These are phyloP conservation scores for Atrichornis clamosus DNA, from an alignment of 2,113 vertebrate species.

Conservation along the genomic window DNA sequence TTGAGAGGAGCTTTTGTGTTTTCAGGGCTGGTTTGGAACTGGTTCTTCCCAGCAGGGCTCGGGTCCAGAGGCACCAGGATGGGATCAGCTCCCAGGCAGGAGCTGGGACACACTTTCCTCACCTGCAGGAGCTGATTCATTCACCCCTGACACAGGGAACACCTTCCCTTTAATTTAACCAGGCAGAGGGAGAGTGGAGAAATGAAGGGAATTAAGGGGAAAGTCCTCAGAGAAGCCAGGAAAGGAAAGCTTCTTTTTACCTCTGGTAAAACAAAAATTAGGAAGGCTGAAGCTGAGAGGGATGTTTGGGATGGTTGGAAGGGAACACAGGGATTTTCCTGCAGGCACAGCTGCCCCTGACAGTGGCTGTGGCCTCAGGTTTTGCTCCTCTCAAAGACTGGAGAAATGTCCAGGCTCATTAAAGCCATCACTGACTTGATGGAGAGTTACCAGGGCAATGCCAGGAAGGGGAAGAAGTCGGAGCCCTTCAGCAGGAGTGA, in stretches of 20 bases:
- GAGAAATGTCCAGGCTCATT: conserved; percentile 34
- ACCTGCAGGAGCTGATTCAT: background rate
- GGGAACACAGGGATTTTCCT: fast-evolving
- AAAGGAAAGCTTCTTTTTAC: background rate
- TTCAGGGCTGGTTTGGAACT: fast-evolving
- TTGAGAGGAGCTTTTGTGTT: background rate
- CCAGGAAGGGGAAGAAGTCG: background rate
- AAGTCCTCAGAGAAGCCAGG: background rate
- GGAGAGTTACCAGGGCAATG: background rate
- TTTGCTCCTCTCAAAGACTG: background rate
- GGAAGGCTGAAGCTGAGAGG: background rate
- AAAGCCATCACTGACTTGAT: conserved; percentile 54
- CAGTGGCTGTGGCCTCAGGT: background rate
- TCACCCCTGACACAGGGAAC: background rate
- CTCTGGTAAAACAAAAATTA: background rate
- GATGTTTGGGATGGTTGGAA: background rate
- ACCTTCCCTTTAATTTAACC: background rate
- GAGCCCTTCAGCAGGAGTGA: conserved; percentile 24
- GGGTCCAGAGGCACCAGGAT: background rate
- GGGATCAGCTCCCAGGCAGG: background rate
- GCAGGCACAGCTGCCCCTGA: background rate
- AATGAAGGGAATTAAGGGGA: background rate
- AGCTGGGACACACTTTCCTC: background rate
- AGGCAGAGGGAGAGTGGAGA: background rate
- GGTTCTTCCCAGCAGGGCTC: background rate